Percentiles rank a stretch among this genome's conserved stretches.
Conservation (phyloP, 2,888 invertebrate species). For the Tanytarsus gracilentus region DNA sequence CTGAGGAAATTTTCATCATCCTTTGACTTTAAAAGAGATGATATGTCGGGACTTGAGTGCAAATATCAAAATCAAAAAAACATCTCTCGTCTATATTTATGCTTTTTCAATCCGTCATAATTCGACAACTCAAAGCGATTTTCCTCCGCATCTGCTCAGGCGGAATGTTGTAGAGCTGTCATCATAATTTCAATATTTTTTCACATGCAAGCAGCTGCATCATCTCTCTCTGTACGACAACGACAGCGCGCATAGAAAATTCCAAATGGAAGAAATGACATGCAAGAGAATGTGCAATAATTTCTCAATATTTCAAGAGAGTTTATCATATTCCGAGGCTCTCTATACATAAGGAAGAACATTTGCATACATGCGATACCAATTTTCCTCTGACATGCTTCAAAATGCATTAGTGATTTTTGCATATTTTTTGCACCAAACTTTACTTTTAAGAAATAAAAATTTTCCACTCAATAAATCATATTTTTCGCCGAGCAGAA, state of each 20-base stretch:
- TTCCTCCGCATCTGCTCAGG: too few species aligned
- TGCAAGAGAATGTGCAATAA: conserved; percentile 22
- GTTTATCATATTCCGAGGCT: conserved; percentile 22
- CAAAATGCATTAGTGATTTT: conserved; percentile 27
- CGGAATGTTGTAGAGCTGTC: too few species aligned
- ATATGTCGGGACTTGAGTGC: too few species aligned
- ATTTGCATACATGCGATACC: conserved; percentile 4
- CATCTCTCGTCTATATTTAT: too few species aligned
- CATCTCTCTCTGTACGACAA: background rate
- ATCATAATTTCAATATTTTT: too few species aligned
- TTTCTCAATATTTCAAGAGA: conserved; percentile 26
- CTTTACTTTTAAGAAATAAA: background rate
- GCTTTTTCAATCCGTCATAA: too few species aligned
- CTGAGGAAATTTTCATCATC: too few species aligned
- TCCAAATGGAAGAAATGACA: background rate
- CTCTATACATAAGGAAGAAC: too few species aligned
- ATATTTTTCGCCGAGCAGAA: background rate
- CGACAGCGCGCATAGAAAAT: background rate
- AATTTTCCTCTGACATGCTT: conserved; percentile 12
- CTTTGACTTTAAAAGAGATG: too few species aligned
- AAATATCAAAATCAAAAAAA: too few species aligned
- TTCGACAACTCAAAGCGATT: too few species aligned
- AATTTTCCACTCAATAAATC: conserved; percentile 27
- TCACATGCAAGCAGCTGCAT: too few species aligned
- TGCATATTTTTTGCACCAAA: conserved; percentile 14